phyloP scores from a whole-genome alignment of 2,888 invertebrate genomes.

The Podotricha telesiphe region DNA sequence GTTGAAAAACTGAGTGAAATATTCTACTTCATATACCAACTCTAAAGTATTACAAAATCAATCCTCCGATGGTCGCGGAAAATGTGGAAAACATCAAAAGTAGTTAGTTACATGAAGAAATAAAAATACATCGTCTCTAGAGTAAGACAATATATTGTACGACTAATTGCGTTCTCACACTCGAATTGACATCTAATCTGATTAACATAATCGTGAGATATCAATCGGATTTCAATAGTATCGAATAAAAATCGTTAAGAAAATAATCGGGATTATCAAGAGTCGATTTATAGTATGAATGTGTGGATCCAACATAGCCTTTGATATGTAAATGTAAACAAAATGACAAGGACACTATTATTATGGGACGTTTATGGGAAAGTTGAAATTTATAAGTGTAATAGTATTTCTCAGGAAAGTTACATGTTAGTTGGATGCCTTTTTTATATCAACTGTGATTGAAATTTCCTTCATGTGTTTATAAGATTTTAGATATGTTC shows the following conservation, averaged over 20 bases:
- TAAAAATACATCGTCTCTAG: background rate
- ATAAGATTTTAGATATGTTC: background rate
- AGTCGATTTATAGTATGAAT: constrained; percentile 23
- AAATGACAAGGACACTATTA: constrained; percentile 19
- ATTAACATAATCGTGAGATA: constrained; percentile 32
- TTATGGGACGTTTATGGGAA: constrained; percentile 1
- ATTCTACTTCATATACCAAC: too few species aligned
- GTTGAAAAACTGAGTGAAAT: too few species aligned
- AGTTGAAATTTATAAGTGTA: constrained; percentile 15
- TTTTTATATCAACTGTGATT: background rate
- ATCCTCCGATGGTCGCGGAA: background rate
- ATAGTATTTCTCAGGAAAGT: constrained; percentile 2
- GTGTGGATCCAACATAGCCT: constrained; percentile 14
- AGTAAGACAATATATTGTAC: constrained; percentile 20
- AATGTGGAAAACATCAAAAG: background rate
- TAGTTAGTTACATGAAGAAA: background rate
- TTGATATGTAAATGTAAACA: constrained; percentile 20
- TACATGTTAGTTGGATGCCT: background rate
- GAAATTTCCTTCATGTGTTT: background rate
- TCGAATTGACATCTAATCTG: constrained; percentile 36
- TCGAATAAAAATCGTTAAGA: constrained; percentile 29
- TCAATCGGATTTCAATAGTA: constrained; percentile 25
- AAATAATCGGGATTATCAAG: constrained; percentile 25
- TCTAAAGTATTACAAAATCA: too few species aligned
- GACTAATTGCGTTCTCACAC: constrained; percentile 37